Base-by-base conservation (phyloP, 2,888 invertebrate species). In the Xestoiulus laeticollis region DNA sequence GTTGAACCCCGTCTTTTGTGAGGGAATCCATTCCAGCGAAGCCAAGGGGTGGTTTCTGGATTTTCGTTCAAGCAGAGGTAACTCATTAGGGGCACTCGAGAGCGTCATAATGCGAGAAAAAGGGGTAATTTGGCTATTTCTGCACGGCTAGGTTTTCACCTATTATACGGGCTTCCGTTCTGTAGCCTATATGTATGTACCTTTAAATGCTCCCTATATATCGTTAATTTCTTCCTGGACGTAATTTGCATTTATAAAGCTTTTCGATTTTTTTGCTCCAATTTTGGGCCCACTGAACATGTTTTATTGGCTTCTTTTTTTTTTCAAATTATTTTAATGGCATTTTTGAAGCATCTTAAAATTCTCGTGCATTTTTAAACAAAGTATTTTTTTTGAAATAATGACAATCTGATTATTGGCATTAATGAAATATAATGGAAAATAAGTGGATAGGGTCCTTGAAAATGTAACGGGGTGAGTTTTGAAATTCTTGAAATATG, bases 1-100 rank as follows among this genome's bases (percentile, higher is more conserved):
- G 59, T 59, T 59, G 59, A 59, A 59, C 59, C 22, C n/a, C 8
- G 59, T 48, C 48, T 59, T 59, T 59, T 59, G 59, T n/a, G 59
- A 59, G n/a, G n/a, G 22, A 59, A 59, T 59, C 59, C 59, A 19
- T 12, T 48, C 10, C 22, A 43, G 43, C 5, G 43, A 12, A 43
- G 10, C 43, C 5, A 59, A 59, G 4, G 59, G n/a, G n/a, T n/a
- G 1, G 59, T 5, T 4, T 5, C 2, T 59, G 59, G 59, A n/a
- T 59, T n/a, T n/a, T 59, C n/a, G n/a, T 19, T 12, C 4, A 5
- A 59, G 59, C 59, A 59, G 59, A n/a, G 59, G n/a, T 59, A 59
- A 2, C 8, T 48, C 48, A 16, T 59, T n/a, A 59, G n/a, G 59
- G 59, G n/a, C 22, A 14, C n/a, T 19, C 43, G 5, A 43, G 5